Evolutionary conservation across 2,797 vertebrate genomes (phyloP), one percentile per base, ranked within the genome.

Genomic region (Chelon auratus): DNA sequence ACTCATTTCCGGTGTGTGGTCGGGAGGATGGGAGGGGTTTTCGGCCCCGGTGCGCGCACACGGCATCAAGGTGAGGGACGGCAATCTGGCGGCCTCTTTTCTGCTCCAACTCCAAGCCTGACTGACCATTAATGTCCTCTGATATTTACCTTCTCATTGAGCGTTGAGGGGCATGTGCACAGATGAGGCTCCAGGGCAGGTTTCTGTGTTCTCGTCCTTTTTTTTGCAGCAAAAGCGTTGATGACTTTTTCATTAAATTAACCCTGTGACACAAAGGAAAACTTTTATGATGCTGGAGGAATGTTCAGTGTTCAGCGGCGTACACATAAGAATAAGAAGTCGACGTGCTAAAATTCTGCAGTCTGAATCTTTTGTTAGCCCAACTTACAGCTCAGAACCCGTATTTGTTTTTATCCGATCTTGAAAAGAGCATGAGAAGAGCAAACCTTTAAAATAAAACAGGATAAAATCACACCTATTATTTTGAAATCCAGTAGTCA

Each of bases 11-110:
- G 66, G 74, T 70, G 63, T 62, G 74, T 14, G 48, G 68, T 85
- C 33, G 24, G 36, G 58, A 40, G 74, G 45, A 56, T 2, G 58
- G 68, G 74, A 59, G 57, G 71, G 47, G 30, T 33, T 70, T 68
- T 14, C 58, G 80, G 24, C 24, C 58, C 68, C 50, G 74, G 63
- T 48, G 2, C 0, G 30, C 8, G 30, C 22, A 22, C 22, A 22
- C 3, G 2, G 72, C 86, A 81, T 78, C 78, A 73, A 68, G 84
- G 86, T 85, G 87, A 88, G 66, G 68, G 79, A 86, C 80, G 86
- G 78, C 85, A 83, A 72, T 87, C 78, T 81, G 85, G 78, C 81
- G 22, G 68, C 53, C 24, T 37, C 10, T 71, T 81, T 67, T 58
- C 47, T 64, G 69, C 54, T 72, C 61, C 22, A 4, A 45, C 68